Conservation (phyloP, 2,797 vertebrate species). For the Hypotaenidia philippensis region DNA sequence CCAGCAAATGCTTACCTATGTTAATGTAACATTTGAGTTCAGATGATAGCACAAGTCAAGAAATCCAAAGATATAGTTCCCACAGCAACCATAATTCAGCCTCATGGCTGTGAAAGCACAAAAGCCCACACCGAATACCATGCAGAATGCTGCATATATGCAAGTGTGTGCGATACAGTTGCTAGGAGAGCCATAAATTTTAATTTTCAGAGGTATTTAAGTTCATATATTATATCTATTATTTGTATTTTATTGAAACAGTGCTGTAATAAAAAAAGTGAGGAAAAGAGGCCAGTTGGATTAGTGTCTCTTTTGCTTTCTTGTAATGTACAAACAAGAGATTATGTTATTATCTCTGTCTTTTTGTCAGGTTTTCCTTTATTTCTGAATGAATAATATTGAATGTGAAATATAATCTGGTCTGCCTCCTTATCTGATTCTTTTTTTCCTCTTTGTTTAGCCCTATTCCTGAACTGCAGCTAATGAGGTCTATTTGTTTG, state of each 20-base stretch:
- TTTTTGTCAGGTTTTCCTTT: background rate
- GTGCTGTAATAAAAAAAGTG: background rate
- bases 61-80: slow-evolving; percentile 74
- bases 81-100: slow-evolving; percentile 76
- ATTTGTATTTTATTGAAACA: background rate
- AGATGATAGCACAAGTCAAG: slow-evolving; percentile 45
- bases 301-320: background rate
- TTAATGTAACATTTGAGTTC: slow-evolving; percentile 68
- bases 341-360: background rate
- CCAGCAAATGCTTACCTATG: slow-evolving; percentile 18
- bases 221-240: background rate
- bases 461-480: background rate
- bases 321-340: background rate
- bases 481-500: background rate
- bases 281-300: background rate
- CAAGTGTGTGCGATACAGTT: slow-evolving; percentile 45
- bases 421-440: background rate
- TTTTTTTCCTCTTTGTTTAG: background rate
- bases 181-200: slow-evolving; percentile 52
- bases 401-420: background rate
- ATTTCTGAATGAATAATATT: background rate
- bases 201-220: slow-evolving; percentile 25
- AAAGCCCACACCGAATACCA: slow-evolving; percentile 11
- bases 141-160: background rate
- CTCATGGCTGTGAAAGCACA: slow-evolving; percentile 42